A percentile compares a stretch with the other conserved stretches of the same genome.
Evolutionary conservation across 2,797 vertebrate species (phyloP).

Genomic region (Caiman crocodilus): DNA sequence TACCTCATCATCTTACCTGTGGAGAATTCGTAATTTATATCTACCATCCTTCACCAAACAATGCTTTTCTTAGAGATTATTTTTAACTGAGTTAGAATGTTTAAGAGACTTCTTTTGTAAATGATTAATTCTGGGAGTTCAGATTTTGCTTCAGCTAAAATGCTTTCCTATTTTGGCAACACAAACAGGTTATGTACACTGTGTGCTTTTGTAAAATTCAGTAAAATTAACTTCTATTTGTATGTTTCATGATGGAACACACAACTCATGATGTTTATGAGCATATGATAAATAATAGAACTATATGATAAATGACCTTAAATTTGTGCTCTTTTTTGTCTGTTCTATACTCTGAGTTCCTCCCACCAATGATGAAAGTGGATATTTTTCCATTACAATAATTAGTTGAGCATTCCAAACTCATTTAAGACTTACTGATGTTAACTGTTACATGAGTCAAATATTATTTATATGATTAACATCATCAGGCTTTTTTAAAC

Average conservation of each 20-base stretch:
- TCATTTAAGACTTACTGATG: not conserved
- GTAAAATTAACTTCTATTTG: not conserved
- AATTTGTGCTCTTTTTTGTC: not conserved
- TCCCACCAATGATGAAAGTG: no score
- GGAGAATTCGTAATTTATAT: no score
- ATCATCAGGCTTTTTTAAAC: not conserved
- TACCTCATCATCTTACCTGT: no score
- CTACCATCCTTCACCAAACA: not conserved
- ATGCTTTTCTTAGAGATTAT: not conserved
- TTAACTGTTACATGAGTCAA: no score
- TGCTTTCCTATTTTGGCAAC: not conserved
- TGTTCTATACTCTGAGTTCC: not conserved
- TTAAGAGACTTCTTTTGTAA: not conserved
- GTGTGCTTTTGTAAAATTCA: not conserved
- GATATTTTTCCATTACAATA: not conserved
- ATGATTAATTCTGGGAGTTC: not conserved
- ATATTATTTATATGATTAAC: not conserved
- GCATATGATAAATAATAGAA: not conserved
- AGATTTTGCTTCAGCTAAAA: not conserved
- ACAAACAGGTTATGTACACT: not conserved
- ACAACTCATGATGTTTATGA: not conserved
- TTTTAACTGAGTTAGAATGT: not conserved
- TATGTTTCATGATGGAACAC: not conserved
- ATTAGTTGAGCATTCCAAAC: not conserved
- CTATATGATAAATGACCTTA: not conserved